phyloP scores from a whole-genome alignment of 2,888 invertebrate genomes.

The Pheosia tremula region DNA sequence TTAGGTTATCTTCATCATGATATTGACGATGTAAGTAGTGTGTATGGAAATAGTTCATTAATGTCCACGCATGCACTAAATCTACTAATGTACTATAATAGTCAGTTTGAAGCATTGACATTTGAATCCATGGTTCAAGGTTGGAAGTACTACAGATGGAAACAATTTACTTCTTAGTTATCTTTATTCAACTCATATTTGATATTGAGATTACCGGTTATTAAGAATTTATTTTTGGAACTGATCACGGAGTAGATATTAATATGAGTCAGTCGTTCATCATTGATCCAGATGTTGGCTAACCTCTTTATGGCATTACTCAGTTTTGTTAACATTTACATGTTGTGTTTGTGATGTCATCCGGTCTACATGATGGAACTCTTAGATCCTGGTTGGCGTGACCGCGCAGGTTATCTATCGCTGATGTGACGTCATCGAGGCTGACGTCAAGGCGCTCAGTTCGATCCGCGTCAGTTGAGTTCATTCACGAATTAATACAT shows the following conservation, averaged over 20 bases:
- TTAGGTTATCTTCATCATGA: too few relatives aligned
- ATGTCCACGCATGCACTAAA: too few relatives aligned
- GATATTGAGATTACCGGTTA: background rate
- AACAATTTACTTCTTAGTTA: too few relatives aligned
- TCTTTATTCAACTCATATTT: too few relatives aligned
- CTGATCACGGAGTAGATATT: background rate
- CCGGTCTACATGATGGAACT: constrained; percentile 25
- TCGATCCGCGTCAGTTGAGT: constrained; percentile 64
- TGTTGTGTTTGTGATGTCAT: constrained; percentile 23
- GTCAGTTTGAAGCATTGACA: too few relatives aligned
- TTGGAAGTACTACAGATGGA: too few relatives aligned
- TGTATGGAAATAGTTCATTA: too few relatives aligned
- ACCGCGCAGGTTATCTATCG: constrained; percentile 52
- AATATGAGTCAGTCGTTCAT: background rate
- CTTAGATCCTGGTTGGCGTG: constrained; percentile 46
- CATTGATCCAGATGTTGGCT: background rate
- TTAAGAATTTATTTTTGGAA: background rate
- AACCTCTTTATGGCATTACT: background rate
- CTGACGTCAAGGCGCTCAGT: constrained; percentile 61
- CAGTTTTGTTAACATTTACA: constrained; percentile 1
- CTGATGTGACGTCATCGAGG: constrained; percentile 57
- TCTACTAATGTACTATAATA: too few relatives aligned
- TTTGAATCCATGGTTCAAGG: too few relatives aligned
- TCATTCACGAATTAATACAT: constrained; percentile 76
- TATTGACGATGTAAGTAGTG: too few relatives aligned